These are phyloP conservation scores for Carterocephalus palaemon DNA, from an alignment of 2,888 invertebrate species.

Conservation along the genomic window DNA sequence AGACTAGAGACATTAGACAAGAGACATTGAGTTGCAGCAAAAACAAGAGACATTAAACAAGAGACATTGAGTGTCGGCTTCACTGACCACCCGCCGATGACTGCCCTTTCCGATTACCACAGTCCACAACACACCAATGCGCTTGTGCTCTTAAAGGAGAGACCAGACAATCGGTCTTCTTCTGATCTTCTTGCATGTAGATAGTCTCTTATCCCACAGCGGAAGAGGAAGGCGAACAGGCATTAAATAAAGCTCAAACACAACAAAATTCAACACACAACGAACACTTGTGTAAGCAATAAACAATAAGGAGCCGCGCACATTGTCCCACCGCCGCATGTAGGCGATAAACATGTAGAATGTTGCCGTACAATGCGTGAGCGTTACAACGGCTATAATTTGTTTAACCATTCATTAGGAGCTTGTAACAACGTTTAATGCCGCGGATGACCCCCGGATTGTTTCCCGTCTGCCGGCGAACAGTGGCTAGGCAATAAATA, in stretches of 20 bases:
- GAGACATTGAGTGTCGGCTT: no score
- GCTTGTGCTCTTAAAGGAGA: no score
- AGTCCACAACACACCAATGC: no score
- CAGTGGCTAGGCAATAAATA: no score
- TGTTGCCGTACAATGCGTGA: slow-evolving; percentile 11
- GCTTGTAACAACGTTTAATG: slow-evolving; percentile 13
- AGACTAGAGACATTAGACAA: no score
- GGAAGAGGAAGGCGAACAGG: background rate
- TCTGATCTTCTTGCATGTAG: no score
- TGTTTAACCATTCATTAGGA: slow-evolving; percentile 15
- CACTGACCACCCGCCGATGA: no score
- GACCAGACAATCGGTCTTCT: no score
- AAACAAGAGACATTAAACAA: no score
- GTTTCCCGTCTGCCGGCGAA: background rate
- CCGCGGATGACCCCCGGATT: slow-evolving; percentile 2
- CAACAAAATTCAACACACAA: slow-evolving; percentile 7
- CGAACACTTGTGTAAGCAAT: slow-evolving; percentile 2
- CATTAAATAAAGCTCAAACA: slow-evolving; percentile 1
- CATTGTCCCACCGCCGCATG: slow-evolving; percentile 12
- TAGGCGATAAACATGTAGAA: slow-evolving; percentile 15
- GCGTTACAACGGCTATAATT: slow-evolving; percentile 18
- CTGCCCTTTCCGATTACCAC: no score
- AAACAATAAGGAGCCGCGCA: slow-evolving; percentile 16
- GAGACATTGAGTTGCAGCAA: no score
- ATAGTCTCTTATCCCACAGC: background rate